Evolutionary conservation across 1,140 invertebrate genomes (phyloP).

Genomic region (Atta texana): DNA sequence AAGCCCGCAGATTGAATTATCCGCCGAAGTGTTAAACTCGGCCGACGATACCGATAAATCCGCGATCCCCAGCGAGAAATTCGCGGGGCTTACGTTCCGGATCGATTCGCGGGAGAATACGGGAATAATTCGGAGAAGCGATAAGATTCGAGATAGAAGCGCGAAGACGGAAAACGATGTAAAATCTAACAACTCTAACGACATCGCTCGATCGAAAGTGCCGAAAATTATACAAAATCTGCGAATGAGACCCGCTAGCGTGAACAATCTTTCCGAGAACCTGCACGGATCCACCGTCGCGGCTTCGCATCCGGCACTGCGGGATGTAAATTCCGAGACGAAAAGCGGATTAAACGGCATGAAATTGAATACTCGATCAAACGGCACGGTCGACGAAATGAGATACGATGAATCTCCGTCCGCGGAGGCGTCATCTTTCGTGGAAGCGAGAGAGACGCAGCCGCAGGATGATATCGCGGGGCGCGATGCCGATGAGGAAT

Average conservation of each 20-base stretch:
- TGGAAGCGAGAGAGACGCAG: no score
- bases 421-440: neutral
- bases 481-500: neutral
- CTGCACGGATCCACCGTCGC: no score
- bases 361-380: slow-evolving; percentile 54
- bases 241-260: neutral
- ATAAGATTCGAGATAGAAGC: neutral
- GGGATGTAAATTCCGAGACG: slow-evolving; percentile 39
- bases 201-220: neutral
- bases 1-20: slow-evolving; percentile 43
- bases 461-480: neutral
- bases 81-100: neutral
- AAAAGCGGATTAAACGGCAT: slow-evolving; percentile 47
- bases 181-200: neutral
- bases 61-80: no score
- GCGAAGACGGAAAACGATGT: neutral
- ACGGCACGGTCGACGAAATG: slow-evolving; percentile 29
- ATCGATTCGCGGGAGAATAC: neutral
- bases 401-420: neutral
- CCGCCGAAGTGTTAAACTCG: neutral
- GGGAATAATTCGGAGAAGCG: no score
- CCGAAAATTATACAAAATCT: neutral
- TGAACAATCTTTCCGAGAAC: neutral
- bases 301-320: neutral
- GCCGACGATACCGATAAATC: neutral